Percentiles rank a stretch among this genome's conserved stretches.
phyloP scores from a whole-genome alignment of 1,140 invertebrate genomes.

The Hormaphis cornu region DNA sequence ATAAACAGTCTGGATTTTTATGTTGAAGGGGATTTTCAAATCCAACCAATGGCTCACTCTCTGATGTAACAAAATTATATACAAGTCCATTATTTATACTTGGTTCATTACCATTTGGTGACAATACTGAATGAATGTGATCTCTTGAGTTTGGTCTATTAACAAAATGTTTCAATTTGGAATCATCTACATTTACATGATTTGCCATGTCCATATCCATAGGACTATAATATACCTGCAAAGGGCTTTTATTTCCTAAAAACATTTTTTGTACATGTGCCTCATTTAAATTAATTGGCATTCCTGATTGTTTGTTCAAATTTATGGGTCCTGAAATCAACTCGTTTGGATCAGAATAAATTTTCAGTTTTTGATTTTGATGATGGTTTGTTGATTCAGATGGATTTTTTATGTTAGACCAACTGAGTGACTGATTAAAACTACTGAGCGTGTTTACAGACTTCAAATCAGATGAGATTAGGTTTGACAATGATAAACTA shows the following conservation, averaged over 20 bases:
- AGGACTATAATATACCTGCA: not conserved
- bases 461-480: not conserved
- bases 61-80: not conserved
- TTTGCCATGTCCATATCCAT: not conserved
- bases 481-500: not conserved
- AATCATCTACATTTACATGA: not conserved
- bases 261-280: not conserved
- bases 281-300: not conserved
- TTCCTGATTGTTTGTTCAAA: not conserved
- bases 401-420: slow-evolving; percentile 1
- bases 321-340: not conserved
- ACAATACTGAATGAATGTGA: not conserved
- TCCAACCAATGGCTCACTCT: not conserved
- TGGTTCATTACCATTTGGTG: not conserved
- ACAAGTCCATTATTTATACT: not conserved
- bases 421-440: not conserved
- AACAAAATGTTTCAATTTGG: not conserved
- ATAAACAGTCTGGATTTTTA: not conserved
- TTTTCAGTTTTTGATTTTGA: not conserved
- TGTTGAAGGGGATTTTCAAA: not conserved
- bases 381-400: not conserved
- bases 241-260: slow-evolving; percentile 9
- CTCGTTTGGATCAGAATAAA: not conserved
- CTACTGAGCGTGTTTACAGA: not conserved
- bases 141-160: not conserved